A percentile compares a stretch with the other conserved stretches of the same genome.
phyloP scores from a whole-genome alignment of 2,797 vertebrate genomes.

The Artibeus jamaicensis region DNA sequence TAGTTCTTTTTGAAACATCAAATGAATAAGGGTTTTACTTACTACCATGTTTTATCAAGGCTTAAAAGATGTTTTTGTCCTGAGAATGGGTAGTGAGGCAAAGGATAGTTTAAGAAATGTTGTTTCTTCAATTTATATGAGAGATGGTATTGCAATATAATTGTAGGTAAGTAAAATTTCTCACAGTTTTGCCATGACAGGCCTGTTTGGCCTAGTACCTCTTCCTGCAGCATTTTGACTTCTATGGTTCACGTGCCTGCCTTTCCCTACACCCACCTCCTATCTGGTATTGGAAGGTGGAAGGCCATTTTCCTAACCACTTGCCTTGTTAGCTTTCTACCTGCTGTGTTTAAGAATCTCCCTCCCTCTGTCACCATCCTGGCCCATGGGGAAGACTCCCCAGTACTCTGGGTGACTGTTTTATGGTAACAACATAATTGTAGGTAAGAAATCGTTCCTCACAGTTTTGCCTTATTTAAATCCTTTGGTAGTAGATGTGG shows the following conservation, averaged over 20 bases:
- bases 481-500: not conserved
- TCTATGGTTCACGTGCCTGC: too few relatives aligned
- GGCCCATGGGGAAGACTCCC: too few relatives aligned
- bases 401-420: too few relatives aligned
- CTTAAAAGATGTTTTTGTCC: not conserved
- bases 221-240: too few relatives aligned
- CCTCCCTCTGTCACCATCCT: too few relatives aligned
- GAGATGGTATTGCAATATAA: not conserved
- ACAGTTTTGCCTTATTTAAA: slow-evolving; percentile 27
- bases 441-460: not conserved
- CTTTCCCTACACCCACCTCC: too few relatives aligned
- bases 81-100: not conserved
- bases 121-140: not conserved
- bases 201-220: too few relatives aligned
- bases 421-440: not conserved
- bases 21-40: not conserved
- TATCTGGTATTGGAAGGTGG: too few relatives aligned
- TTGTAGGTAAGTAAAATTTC: not conserved
- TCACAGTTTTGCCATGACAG: not conserved
- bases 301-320: too few relatives aligned
- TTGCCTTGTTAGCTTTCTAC: too few relatives aligned
- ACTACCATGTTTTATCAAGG: not conserved
- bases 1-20: slow-evolving; percentile 17
- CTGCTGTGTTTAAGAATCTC: too few relatives aligned
- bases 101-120: not conserved